Base-by-base conservation (phyloP, 2,113 vertebrate species). In the Zosterops borbonicus region DNA sequence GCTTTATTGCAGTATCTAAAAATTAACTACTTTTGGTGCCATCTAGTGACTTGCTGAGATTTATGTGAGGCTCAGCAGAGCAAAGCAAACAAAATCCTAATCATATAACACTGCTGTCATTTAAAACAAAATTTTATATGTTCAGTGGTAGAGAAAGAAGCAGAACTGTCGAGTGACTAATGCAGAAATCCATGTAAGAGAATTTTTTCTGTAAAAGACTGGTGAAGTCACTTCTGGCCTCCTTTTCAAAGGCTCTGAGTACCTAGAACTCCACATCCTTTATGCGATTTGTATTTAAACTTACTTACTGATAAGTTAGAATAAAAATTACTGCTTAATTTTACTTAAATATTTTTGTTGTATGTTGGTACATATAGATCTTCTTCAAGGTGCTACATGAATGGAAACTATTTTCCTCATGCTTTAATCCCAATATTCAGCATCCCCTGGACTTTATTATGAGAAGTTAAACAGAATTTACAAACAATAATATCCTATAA, bases 1-100 rank as follows among this genome's bases (percentile, higher is more conserved):
- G 39, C 42, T 84, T 68, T 83, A 79, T 17, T 62, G 50, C 49
- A 70, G 77, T 87, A 93, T 75, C 47, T 71, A 94, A 96, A 96
- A 96, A 77, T 93, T 91, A 96, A 95, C 94, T 96, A 96, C 75
- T 96, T 96, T 91, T 97, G 95, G 95, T 97, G 96, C 96, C 97
- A 97, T 78, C 96, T 97, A 96, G 94, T 96, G 96, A 95, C 91
- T 67, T 91, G 60, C 68, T 83, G 71, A 90, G 83, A 89, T 95
- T 94, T 93, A 83, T 74, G 64, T 90, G 68, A 88, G 49, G 42
- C n/a, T 88, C 39, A 52, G 33, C 28, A 74, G 24, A 86, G 60
- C 63, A 88, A 81, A 92, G 75, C n/a, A 73, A 79, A 80, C 28
- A 65, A 79, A 86, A 87, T 68, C 63, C 78, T 56, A 28, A 64